Evolutionary conservation across 1,140 invertebrate species (phyloP).

Genomic region (Nymphalis io): DNA sequence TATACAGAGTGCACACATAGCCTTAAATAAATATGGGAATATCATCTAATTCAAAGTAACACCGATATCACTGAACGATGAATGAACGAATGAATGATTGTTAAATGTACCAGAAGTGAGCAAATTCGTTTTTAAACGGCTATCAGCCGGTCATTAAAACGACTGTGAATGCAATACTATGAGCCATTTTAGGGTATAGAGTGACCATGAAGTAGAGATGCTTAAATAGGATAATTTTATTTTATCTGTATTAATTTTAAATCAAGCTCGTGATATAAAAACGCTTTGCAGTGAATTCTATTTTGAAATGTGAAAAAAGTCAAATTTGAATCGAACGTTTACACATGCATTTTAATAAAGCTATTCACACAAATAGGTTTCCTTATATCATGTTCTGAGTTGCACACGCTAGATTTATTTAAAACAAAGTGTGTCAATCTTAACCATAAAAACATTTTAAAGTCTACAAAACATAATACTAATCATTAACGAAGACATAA

Average conservation of each 20-base stretch:
- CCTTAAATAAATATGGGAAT: slow-evolving; percentile 21
- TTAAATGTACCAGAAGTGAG: slow-evolving; percentile 80
- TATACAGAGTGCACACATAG: neutral
- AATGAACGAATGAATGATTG: slow-evolving; percentile 58
- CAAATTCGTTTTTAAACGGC: slow-evolving; percentile 81
- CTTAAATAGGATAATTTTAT: neutral
- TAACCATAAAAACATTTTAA: no score
- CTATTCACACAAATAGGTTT: no score
- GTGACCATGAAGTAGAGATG: slow-evolving; percentile 43
- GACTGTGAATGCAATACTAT: slow-evolving; percentile 65
- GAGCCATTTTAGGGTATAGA: slow-evolving; percentile 53
- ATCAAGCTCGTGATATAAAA: no score
- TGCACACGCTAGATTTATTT: no score
- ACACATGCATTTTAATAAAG: no score
- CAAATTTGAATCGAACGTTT: no score
- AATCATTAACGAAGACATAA: no score
- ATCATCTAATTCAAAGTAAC: slow-evolving; percentile 18
- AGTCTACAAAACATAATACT: no score
- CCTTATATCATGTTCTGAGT: no score
- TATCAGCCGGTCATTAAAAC: slow-evolving; percentile 78
- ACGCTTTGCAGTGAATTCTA: no score
- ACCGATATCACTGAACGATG: slow-evolving; percentile 27
- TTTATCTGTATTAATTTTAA: neutral
- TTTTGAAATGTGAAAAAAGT: no score
- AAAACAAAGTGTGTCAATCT: no score